Evolutionary conservation across 2,113 vertebrate species (phyloP).

Genomic region (Erythrolamprus reginae): DNA sequence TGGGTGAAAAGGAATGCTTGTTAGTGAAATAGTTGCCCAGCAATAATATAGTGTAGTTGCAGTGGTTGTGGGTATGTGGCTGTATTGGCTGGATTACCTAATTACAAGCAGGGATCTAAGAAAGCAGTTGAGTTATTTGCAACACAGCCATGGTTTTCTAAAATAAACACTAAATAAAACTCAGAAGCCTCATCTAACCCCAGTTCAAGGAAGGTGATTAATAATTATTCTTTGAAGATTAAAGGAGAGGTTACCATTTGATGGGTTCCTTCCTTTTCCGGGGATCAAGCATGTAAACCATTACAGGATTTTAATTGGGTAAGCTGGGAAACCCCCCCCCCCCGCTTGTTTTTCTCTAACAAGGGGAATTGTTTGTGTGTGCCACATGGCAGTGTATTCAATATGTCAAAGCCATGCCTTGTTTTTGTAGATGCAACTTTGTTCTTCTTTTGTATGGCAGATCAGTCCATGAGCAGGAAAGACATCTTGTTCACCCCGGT

Average conservation of each 20-base stretch:
- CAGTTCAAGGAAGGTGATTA: conserved; percentile 33
- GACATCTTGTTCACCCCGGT: conserved; percentile 74
- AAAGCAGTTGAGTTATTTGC: conserved; percentile 50
- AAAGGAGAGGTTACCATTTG: conserved; percentile 11
- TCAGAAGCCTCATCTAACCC: conserved; percentile 19
- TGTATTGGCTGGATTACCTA: conserved; percentile 26
- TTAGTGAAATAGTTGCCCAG: conserved; percentile 36
- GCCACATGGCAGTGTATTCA: conserved; percentile 53
- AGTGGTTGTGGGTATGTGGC: conserved; percentile 17
- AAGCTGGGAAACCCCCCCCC: conserved; percentile 41
- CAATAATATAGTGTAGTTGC: conserved; percentile 22
- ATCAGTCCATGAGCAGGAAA: conserved; percentile 75
- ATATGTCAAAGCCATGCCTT: conserved; percentile 59
- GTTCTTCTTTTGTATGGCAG: conserved; percentile 71
- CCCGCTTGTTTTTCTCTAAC: not conserved
- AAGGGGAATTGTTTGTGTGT: conserved; percentile 28
- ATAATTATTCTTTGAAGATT: conserved; percentile 51
- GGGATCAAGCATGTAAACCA: conserved; percentile 54
- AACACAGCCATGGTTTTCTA: conserved; percentile 52
- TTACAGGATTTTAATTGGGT: conserved; percentile 52
- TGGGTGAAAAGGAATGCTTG: conserved; percentile 19
- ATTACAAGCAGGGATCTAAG: conserved; percentile 38
- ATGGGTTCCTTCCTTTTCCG: conserved; percentile 41
- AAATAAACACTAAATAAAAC: conserved; percentile 40
- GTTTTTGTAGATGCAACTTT: conserved; percentile 70